Conservation (phyloP, 2,113 vertebrate genomes). For the Gymnocephalus cernua region DNA sequence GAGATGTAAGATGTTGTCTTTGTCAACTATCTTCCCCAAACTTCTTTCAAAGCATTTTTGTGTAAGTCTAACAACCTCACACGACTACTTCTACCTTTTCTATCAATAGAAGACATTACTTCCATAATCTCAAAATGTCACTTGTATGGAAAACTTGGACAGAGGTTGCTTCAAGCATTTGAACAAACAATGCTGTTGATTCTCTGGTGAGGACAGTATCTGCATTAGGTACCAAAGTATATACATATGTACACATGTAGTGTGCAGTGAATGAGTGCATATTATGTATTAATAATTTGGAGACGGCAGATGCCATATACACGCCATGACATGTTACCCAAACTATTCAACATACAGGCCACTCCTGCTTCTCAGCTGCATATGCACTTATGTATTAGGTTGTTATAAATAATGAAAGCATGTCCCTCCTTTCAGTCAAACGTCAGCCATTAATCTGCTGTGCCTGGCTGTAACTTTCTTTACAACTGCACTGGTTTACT, state of each 20-base stretch:
- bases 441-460: background rate
- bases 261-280: background rate
- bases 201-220: background rate
- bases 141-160: slow-evolving; percentile 8
- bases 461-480: background rate
- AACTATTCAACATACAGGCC: slow-evolving; percentile 1
- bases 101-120: background rate
- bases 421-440: slow-evolving; percentile 4
- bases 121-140: slow-evolving; percentile 8
- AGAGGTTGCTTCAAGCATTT: slow-evolving; percentile 4
- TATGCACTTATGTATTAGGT: background rate
- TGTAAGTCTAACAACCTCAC: background rate
- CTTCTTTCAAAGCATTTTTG: background rate
- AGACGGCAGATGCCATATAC: background rate
- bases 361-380: slow-evolving; percentile 5
- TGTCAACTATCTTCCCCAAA: background rate
- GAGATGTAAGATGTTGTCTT: background rate
- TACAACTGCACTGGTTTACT: background rate
- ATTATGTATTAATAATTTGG: slow-evolving; percentile 15
- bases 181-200: background rate
- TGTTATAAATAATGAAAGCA: slow-evolving; percentile 1
- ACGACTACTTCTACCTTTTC: background rate
- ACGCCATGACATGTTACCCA: background rate
- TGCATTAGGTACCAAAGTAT: background rate
- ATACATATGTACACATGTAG: background rate